Percentiles rank a stretch among this genome's conserved stretches.
Evolutionary conservation across 1,140 invertebrate genomes (phyloP).

Genomic region (Nomia melanderi): DNA sequence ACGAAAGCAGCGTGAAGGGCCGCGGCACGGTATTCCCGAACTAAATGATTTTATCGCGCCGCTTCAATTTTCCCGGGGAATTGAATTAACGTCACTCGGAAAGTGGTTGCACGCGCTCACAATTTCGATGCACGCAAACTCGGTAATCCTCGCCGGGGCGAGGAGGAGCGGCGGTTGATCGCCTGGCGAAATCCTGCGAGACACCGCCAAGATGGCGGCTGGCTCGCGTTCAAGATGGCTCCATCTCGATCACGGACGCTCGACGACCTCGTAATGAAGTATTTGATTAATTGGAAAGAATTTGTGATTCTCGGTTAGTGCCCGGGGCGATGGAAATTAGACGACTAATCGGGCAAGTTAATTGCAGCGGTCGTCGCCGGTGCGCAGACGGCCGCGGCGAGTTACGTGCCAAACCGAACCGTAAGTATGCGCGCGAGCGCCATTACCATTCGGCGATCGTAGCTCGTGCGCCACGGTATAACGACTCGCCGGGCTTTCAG

Average conservation of each 20-base stretch:
- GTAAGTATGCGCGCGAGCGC: constrained; percentile 49
- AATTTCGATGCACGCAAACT: constrained; percentile 56
- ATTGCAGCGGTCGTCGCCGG: constrained; percentile 23
- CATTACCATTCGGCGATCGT: constrained; percentile 61
- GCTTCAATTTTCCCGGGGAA: constrained; percentile 60
- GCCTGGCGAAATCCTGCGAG: not conserved
- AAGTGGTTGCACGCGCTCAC: constrained; percentile 50
- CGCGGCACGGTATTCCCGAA: constrained; percentile 34
- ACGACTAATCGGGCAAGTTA: constrained; percentile 41
- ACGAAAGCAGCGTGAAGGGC: constrained; percentile 7
- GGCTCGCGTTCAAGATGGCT: not conserved
- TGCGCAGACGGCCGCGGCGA: constrained; percentile 10
- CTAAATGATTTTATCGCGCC: constrained; percentile 49
- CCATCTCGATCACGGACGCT: not conserved
- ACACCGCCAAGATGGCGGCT: not conserved
- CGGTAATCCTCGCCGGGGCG: constrained; percentile 29
- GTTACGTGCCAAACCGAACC: constrained; percentile 53
- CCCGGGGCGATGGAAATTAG: constrained; percentile 28
- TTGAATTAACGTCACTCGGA: constrained; percentile 58
- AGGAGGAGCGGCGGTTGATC: no score
- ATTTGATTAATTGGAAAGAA: constrained; percentile 20
- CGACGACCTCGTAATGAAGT: not conserved
- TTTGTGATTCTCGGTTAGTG: not conserved
- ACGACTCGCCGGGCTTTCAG: constrained; percentile 58
- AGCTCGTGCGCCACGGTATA: constrained; percentile 51